phyloP scores from a whole-genome alignment of 2,888 invertebrate genomes.

The Temnothorax ravouxi region DNA sequence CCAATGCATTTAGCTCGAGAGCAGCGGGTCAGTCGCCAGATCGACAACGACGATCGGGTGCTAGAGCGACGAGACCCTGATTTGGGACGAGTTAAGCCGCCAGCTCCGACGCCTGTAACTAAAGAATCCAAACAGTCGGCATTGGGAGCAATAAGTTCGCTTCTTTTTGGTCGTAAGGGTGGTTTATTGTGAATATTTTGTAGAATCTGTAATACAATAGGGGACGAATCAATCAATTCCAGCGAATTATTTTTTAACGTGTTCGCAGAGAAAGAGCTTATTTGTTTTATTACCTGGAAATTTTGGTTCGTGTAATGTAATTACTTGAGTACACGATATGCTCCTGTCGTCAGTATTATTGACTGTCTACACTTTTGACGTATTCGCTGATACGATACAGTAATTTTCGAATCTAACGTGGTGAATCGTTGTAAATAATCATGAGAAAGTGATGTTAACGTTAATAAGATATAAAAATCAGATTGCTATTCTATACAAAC shows the following conservation, averaged over 20 bases:
- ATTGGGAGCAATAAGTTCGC: conserved; percentile 92
- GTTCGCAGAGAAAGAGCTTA: conserved; percentile 1
- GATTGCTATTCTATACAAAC: conserved; percentile 5
- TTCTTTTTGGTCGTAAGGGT: conserved; percentile 95
- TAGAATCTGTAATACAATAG: conserved; percentile 12
- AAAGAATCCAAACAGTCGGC: conserved; percentile 87
- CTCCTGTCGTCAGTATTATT: conserved; percentile 19
- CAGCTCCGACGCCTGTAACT: conserved; percentile 75
- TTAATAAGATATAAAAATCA: conserved; percentile 9
- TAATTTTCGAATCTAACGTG: conserved; percentile 20
- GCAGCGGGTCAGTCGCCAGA: conserved; percentile 77
- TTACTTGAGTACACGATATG: not conserved
- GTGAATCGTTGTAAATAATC: conserved; percentile 18
- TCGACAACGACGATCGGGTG: conserved; percentile 87
- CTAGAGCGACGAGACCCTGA: conserved; percentile 88
- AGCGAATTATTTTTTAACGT: conserved; percentile 41
- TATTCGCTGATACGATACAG: not conserved
- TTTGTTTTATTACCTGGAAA: conserved; percentile 21
- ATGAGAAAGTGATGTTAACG: not conserved
- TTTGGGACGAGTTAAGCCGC: conserved; percentile 87
- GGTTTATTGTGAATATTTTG: conserved; percentile 90
- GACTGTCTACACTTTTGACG: not conserved
- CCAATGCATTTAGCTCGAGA: conserved; percentile 87
- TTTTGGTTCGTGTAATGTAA: not conserved
- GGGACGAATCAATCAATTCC: not conserved